Evolutionary conservation across 2,113 vertebrate genomes (phyloP), one percentile per base, ranked within the genome.

Genomic region (Prochilodus magdalenae): DNA sequence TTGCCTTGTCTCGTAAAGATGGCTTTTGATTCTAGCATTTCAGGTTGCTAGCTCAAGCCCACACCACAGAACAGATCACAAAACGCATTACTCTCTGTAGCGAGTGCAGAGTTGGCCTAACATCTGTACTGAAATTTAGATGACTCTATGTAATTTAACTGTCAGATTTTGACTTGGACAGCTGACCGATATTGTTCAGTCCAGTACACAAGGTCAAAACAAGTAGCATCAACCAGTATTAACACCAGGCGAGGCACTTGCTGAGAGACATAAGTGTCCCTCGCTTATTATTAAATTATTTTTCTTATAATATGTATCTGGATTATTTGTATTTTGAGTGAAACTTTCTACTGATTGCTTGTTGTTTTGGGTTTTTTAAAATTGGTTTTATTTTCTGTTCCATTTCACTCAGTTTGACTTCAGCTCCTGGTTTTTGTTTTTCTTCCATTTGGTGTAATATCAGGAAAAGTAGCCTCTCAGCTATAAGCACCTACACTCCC

Each of bases 151-250:
- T 79, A 77, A 40, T 8, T 77, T 79, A 73, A 69, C 33, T 55
- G 15, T 74, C 59, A 67, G 51, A 66, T 63, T 59, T 79, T 73
- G 12, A 79, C 40, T 65, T 63, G 76, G 59, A 72, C 76, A 16
- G 27, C 77, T 84, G 69, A 73, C 40, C 6, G 20, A 76, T 57
- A 26, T 67, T 36, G 73, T 86, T 71, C 62, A 73, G 66, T 85
- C 89, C 53, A 88, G 90, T 90, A 88, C 85, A 89, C 87, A 91
- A 89, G 90, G 86, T 92, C 87, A 88, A 83, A 90, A 81, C 87
- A 84, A 82, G 89, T 90, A 91, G 90, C 84, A 80, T 80, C 16
- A 87, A 92, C 73, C 89, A 86, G 90, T 89, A 87, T 91, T 89
- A 87, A 74, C 84, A 75, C 79, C 81, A 77, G 77, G 62, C 75